These are phyloP conservation scores for Azorinus chamasolen DNA, from an alignment of 2,888 invertebrate species.

Conservation along the genomic window DNA sequence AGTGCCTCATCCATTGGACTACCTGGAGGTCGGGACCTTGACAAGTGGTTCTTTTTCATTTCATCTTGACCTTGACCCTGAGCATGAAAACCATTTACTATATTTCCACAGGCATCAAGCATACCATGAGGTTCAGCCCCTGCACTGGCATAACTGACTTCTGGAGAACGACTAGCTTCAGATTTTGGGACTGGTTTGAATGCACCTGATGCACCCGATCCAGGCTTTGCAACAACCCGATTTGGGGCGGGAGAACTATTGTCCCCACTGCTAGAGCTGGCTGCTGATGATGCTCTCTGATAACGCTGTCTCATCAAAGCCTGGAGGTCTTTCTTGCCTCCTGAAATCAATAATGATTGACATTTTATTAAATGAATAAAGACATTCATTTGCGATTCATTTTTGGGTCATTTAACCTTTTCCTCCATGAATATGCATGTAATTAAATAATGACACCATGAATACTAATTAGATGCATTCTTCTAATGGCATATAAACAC, in stretches of 20 bases:
- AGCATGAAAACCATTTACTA: not conserved
- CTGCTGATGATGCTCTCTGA: constrained; percentile 4
- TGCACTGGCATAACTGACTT: not conserved
- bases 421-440: too few species aligned
- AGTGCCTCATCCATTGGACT: constrained; percentile 2
- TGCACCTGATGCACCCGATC: not conserved
- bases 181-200: not conserved
- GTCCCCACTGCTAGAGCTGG: not conserved
- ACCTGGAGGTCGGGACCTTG: not conserved
- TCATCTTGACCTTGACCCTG: constrained; percentile 4
- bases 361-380: too few species aligned
- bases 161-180: not conserved
- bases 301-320: not conserved
- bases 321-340: constrained; percentile 7
- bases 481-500: too few species aligned
- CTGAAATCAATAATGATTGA: not conserved
- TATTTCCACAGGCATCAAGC: too few species aligned
- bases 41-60: not conserved
- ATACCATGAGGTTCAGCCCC: too few species aligned
- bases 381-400: too few species aligned
- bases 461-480: too few species aligned
- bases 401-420: too few species aligned
- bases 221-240: not conserved
- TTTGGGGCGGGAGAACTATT: constrained; percentile 8
- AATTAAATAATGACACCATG: too few species aligned